These are phyloP conservation scores for Borostomias antarcticus DNA, from an alignment of 2,797 vertebrate species.

Conservation along the genomic window DNA sequence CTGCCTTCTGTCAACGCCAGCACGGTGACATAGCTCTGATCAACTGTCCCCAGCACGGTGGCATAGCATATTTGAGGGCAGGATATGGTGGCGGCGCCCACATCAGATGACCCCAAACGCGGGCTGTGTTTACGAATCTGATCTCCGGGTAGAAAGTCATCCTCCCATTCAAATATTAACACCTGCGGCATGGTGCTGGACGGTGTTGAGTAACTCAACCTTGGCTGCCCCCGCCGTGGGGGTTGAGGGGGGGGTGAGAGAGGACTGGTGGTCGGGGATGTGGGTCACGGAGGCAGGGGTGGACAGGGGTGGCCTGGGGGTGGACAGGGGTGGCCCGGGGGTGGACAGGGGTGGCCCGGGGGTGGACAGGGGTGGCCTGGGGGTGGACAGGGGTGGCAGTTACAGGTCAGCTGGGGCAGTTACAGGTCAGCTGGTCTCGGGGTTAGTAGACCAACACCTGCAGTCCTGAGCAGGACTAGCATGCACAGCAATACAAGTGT, in stretches of 20 bases:
- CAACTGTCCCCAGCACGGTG: no score
- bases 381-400: no score
- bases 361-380: no score
- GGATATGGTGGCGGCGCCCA: no score
- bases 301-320: conserved; percentile 3
- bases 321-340: conserved; percentile 9
- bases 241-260: conserved; percentile 28
- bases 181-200: conserved; percentile 26
- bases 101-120: not conserved
- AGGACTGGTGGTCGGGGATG: conserved; percentile 34
- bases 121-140: conserved; percentile 25
- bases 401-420: no score
- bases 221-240: not conserved
- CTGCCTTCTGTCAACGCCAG: no score
- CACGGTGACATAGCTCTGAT: no score
- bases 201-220: conserved; percentile 18
- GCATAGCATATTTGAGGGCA: no score
- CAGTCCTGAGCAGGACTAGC: no score
- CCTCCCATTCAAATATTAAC: conserved; percentile 49
- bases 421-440: conserved; percentile 63
- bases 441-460: conserved; percentile 42
- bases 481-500: no score
- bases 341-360: no score
- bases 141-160: conserved; percentile 21
- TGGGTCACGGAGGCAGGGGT: conserved; percentile 58